Evolutionary conservation across 2,888 invertebrate species (phyloP), one percentile per base, ranked within the genome.

Genomic region (Torymus tubicola): DNA sequence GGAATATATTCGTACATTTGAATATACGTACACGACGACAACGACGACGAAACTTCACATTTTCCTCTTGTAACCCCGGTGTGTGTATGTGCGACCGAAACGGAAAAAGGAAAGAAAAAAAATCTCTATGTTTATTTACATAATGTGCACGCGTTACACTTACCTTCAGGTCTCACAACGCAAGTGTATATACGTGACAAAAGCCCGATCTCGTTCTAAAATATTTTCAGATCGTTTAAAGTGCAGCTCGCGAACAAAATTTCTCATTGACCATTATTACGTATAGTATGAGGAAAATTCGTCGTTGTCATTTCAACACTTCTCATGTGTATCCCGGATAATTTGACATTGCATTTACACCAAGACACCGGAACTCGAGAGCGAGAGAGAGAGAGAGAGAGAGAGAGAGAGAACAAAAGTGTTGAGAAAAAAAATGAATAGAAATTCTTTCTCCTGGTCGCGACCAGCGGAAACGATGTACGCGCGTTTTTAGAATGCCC

Each of bases 281-380:
- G 31, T 42, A 42, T 42, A 42, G 10, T 8, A 42, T 3, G 10
- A 8, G 42, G 42, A 8, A 42, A 5, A 42, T 42, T 42, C 42
- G 42, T 42, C 42, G 42, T 42, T 42, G 42, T 42, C 8, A 42
- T 0, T 21, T 21, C 21, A 21, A 21, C 21, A 21, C 1, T 2
- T 21, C 21, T 21, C n/a, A n/a, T n/a, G 2, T 21, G 21, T 21
- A 61, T 71, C 60, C 60, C 24, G 64, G 58, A 0, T 42, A 42
- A 42, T 8, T 42, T 42, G 42, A 16, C 21, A 8, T 58, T 74
- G 65, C 74, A 74, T 67, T 74, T 74, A 64, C 55, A 67, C 57
- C 42, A 42, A 50, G 31, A 18, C 10, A 42, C 5, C 42, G 10
- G 42, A 42, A 42, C 5, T 8, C 8, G 42, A 5, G 42, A 2